These are phyloP conservation scores for Holothuria leucospilota DNA, from an alignment of 53 echinoderm and acorn worm species.

Conservation along the genomic window DNA sequence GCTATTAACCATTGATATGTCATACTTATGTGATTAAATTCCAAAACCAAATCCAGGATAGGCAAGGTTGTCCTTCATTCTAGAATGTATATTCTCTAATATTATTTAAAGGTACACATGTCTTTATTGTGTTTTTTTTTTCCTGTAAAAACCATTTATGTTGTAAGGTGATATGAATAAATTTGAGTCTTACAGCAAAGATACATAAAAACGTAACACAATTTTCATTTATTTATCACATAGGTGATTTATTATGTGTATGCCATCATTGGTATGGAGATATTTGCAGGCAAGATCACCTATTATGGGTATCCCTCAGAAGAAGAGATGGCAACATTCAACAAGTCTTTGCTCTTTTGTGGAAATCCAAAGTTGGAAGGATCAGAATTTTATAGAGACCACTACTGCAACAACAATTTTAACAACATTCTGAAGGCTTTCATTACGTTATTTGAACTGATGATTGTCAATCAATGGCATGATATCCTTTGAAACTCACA, in stretches of 20 bases:
- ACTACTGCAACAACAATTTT: constrained; percentile 99
- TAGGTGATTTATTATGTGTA: constrained; percentile 84
- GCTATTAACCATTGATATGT: too few relatives aligned
- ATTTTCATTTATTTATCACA: neutral
- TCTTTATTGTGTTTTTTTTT: too few relatives aligned
- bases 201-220: neutral
- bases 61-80: too few relatives aligned
- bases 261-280: constrained; percentile 95
- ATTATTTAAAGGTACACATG: too few relatives aligned
- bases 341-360: constrained; percentile 69
- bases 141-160: too few relatives aligned
- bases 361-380: constrained; percentile 79
- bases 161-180: neutral
- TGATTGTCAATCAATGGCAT: constrained; percentile 98
- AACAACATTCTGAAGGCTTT: constrained; percentile 90
- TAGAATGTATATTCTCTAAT: too few relatives aligned
- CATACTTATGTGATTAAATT: too few relatives aligned
- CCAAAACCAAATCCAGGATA: too few relatives aligned
- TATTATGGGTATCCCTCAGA: constrained; percentile 79
- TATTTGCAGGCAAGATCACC: constrained; percentile 67
- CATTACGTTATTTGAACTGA: constrained; percentile 87
- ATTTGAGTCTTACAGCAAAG: neutral
- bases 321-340: constrained; percentile 20
- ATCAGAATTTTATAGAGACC: constrained; percentile 81
- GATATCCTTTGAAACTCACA: constrained; percentile 85